These are phyloP conservation scores for Drosophila parabipectinata DNA, from an alignment of 1,140 invertebrate genomes.

Conservation along the genomic window DNA sequence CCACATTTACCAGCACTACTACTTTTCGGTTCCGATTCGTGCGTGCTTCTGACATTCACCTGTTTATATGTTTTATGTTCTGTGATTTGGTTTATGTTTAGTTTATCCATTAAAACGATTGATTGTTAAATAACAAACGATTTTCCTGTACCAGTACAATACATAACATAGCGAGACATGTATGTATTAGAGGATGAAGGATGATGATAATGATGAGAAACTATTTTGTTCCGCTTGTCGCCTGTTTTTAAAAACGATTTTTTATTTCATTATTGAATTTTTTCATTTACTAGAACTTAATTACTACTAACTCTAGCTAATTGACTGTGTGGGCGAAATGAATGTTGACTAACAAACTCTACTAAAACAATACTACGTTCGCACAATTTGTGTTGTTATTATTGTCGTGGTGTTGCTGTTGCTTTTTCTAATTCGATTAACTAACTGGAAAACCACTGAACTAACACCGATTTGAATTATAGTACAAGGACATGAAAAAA, in stretches of 20 bases:
- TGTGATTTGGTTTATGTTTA: conserved; percentile 14
- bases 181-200: conserved; percentile 46
- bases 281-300: conserved; percentile 59
- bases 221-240: conserved; percentile 84
- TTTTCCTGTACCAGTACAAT: conserved; percentile 25
- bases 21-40: conserved; percentile 25
- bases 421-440: conserved; percentile 55
- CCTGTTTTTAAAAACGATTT: conserved; percentile 77
- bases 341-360: conserved; percentile 42
- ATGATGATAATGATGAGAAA: conserved; percentile 64
- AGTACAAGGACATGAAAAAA: not conserved
- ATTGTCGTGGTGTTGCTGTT: conserved; percentile 38
- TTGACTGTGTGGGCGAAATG: conserved; percentile 51
- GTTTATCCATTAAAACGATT: conserved; percentile 47
- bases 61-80: conserved; percentile 24
- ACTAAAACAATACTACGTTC: conserved; percentile 48
- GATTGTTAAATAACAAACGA: conserved; percentile 41
- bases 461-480: conserved; percentile 9
- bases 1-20: conserved; percentile 42
- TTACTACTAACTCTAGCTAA: conserved; percentile 66
- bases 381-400: conserved; percentile 38
- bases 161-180: conserved; percentile 25
- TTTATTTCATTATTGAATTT: conserved; percentile 52
- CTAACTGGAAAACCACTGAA: conserved; percentile 58
- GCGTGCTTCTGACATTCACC: conserved; percentile 37